Conservation (phyloP, 2,113 vertebrate species). For the Rhinolophus sinicus region DNA sequence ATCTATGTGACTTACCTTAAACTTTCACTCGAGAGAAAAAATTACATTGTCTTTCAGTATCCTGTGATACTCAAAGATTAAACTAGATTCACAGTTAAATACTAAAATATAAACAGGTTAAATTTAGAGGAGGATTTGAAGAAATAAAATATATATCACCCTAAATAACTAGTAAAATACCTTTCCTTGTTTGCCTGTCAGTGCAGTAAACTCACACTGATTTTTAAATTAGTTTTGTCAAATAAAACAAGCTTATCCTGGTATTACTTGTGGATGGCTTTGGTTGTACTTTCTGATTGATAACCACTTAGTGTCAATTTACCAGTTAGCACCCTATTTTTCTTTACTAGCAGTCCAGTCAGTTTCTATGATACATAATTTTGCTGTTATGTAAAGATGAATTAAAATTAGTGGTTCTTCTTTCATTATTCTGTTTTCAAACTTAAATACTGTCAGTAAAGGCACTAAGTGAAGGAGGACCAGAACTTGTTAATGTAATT, state of each 20-base stretch:
- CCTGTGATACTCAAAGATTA: not conserved
- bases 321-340: not conserved
- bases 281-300: not conserved
- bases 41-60: not conserved
- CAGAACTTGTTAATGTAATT: not conserved
- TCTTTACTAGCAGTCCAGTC: not conserved
- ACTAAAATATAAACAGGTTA: not conserved
- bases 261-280: not conserved
- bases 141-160: not conserved
- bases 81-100: not conserved
- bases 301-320: not conserved
- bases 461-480: not conserved
- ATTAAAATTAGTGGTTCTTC: not conserved
- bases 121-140: constrained; percentile 7
- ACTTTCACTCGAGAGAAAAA: constrained; percentile 22
- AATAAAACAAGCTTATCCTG: not conserved
- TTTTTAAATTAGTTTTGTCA: not conserved
- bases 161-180: not conserved
- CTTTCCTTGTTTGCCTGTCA: not conserved
- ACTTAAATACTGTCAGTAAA: not conserved
- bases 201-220: not conserved
- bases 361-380: not conserved
- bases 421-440: not conserved
- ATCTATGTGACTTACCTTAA: constrained; percentile 29
- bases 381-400: not conserved